Conservation (phyloP, 2,888 invertebrate genomes). For the Stramonita haemastoma region DNA sequence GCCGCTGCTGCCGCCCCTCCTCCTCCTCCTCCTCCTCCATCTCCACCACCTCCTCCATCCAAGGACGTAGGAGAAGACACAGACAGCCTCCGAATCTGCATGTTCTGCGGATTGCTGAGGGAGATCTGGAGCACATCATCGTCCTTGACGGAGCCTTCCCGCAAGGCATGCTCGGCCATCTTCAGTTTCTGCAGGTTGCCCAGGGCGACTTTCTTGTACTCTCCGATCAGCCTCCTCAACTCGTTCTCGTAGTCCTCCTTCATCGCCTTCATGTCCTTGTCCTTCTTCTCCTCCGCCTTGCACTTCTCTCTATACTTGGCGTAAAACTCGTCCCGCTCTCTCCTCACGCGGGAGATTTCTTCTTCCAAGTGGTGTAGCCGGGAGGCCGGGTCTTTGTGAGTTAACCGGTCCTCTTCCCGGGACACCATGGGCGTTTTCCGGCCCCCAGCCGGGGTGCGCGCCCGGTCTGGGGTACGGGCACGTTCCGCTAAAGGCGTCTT, state of each 20-base stretch:
- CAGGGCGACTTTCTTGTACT: constrained; percentile 67
- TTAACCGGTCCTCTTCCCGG: constrained; percentile 19
- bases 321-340: constrained; percentile 57
- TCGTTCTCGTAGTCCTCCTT: constrained; percentile 50
- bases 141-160: constrained; percentile 61
- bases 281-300: constrained; percentile 39
- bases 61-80: constrained; percentile 33
- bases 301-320: constrained; percentile 55
- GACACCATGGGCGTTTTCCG: background rate
- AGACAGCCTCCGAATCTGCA: constrained; percentile 35
- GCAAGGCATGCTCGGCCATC: constrained; percentile 66
- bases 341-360: constrained; percentile 58
- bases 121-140: constrained; percentile 56
- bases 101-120: constrained; percentile 36
- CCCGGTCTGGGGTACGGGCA: background rate
- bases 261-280: constrained; percentile 40
- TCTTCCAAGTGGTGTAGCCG: constrained; percentile 54
- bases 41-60: constrained; percentile 1
- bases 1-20: background rate
- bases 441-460: background rate
- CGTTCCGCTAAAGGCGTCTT: background rate
- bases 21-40: background rate
- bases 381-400: constrained; percentile 1
- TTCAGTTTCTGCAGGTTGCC: constrained; percentile 68
- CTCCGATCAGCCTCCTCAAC: constrained; percentile 63